Evolutionary conservation across 2,888 invertebrate genomes (phyloP), one percentile per base, ranked within the genome.

Genomic region (Dryomyza anilis): DNA sequence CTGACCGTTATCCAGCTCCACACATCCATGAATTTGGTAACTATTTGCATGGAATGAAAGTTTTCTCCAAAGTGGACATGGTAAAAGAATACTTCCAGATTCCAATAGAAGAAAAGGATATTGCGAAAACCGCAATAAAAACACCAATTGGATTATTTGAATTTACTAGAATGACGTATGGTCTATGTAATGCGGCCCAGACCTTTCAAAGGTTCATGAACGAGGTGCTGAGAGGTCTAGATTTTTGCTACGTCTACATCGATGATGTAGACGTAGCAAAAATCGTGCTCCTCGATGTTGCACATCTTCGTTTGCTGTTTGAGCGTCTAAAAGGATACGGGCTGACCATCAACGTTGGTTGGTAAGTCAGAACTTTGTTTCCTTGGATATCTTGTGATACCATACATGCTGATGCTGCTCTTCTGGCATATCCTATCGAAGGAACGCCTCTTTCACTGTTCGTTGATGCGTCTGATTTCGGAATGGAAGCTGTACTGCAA

Each of bases 201-300:
- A 56, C 56, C 2, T 56, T 56, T 39, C 56, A 56, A 23, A 8
- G 56, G 14, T 56, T 56, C 23, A 29, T 6, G 12, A 36, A 36
- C 7, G 7, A 36, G n/a, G 36, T 36, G n/a, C 43, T 66, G 7
- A 46, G 52, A 16, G 64, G 63, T 2, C 50, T 67, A 10, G 62
- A 55, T 30, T 62, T 67, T 23, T 46, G 52, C 14, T 64, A 59
- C 21, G 16, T 52, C 5, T 67, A 59, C 21, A 23, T 67, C 1
- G 64, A 64, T 23, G 67, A 67, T 29, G 50, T 67, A n/a, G 39
- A 58, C 4, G 50, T 67, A 12, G 62, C 61, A n/a, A n/a, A n/a
- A n/a, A n/a, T n/a, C n/a, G n/a, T n/a, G n/a, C n/a, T n/a, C n/a
- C n/a, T n/a, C n/a, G n/a, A n/a, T n/a, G n/a, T n/a, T n/a, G n/a